Percentiles rank a stretch among this genome's conserved stretches.
Evolutionary conservation across 2,797 vertebrate genomes (phyloP).

Genomic region (Sebastes kiyomatsui): DNA sequence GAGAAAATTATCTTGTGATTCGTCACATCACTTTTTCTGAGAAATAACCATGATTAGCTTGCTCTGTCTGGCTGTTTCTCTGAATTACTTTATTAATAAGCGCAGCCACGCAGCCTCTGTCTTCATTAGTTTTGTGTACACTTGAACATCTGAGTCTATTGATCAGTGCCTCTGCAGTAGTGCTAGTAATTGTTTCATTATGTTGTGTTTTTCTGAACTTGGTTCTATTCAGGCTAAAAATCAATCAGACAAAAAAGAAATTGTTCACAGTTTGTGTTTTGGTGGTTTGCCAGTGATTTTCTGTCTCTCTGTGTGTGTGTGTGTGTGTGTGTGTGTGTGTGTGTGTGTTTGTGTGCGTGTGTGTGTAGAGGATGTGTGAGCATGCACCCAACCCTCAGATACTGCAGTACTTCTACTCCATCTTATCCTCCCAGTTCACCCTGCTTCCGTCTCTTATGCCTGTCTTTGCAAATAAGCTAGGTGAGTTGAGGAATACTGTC

Average conservation of each 20-base stretch:
- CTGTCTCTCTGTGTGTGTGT: background rate
- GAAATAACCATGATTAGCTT: conserved; percentile 17
- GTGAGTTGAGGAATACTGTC: conserved; percentile 75
- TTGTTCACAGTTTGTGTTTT: conserved; percentile 13
- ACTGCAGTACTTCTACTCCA: conserved; percentile 88
- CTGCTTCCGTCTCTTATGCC: conserved; percentile 85
- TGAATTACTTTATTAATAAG: conserved; percentile 36
- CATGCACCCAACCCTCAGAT: conserved; percentile 73
- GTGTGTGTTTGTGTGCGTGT: background rate
- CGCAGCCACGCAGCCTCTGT: conserved; percentile 6
- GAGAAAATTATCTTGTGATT: conserved; percentile 26
- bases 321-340: conserved; percentile 25
- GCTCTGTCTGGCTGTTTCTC: background rate
- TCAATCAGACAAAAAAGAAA: background rate
- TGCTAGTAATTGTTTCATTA: background rate
- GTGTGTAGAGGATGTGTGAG: conserved; percentile 84
- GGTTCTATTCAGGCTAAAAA: conserved; percentile 1
- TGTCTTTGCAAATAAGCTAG: conserved; percentile 90
- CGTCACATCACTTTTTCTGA: background rate
- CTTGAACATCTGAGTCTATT: background rate
- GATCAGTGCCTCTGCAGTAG: conserved; percentile 13
- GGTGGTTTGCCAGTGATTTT: conserved; percentile 12
- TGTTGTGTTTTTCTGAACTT: background rate
- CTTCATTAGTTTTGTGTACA: conserved; percentile 27
- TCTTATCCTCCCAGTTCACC: conserved; percentile 86